Conservation (phyloP, 1,140 invertebrate species). For the Aradophagus sp. region DNA sequence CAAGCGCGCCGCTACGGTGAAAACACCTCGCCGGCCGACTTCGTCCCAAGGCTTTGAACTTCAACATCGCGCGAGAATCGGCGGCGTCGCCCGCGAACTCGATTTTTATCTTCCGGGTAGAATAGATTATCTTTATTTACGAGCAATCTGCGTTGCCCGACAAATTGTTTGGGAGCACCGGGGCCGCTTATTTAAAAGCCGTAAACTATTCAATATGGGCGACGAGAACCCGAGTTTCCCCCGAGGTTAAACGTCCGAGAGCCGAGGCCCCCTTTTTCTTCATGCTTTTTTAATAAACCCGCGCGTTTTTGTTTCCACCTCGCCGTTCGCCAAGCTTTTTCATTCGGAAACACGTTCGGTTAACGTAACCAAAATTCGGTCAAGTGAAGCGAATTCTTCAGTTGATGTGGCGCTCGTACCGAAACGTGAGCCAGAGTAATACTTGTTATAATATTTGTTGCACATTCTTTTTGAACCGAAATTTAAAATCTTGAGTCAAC, state of each 20-base stretch:
- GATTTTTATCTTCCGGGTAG: constrained; percentile 75
- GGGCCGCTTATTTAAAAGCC: constrained; percentile 74
- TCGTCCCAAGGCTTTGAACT: constrained; percentile 33
- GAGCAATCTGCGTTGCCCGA: constrained; percentile 71
- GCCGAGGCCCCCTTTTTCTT: constrained; percentile 8
- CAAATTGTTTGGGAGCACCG: constrained; percentile 72
- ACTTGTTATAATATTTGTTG: too few species aligned
- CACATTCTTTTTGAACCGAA: too few species aligned
- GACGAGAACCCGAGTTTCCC: constrained; percentile 43
- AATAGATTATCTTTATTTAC: constrained; percentile 76
- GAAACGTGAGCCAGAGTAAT: too few species aligned
- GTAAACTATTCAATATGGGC: constrained; percentile 72
- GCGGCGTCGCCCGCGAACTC: constrained; percentile 48
- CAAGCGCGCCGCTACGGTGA: constrained; percentile 49
- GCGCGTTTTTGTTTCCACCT: too few species aligned
- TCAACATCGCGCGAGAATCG: constrained; percentile 39
- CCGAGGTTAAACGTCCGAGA: constrained; percentile 24
- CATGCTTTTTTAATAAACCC: too few species aligned
- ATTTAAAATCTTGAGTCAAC: too few species aligned
- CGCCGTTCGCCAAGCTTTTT: constrained; percentile 9
- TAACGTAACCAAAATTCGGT: too few species aligned
- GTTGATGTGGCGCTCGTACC: too few species aligned
- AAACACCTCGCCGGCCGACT: constrained; percentile 52
- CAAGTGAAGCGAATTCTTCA: too few species aligned
- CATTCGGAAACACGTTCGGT: not conserved